Evolutionary conservation across 2,888 invertebrate genomes (phyloP), one percentile per base, ranked within the genome.

Genomic region (Hirtodrosophila cameraria): DNA sequence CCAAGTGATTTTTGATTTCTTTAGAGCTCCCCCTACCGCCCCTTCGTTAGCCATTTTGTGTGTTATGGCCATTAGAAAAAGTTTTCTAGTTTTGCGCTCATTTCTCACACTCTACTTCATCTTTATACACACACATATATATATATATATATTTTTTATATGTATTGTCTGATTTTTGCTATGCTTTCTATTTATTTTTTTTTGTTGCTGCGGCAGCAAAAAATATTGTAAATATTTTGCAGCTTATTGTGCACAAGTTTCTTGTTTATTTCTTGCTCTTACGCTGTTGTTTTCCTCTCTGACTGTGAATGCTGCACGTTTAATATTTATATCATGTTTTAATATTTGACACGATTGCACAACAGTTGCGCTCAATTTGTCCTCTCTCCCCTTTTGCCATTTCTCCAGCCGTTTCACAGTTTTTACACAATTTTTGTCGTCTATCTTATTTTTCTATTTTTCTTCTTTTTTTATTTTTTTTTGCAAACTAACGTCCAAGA

Each of bases 321-420:
- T 86, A 76, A 81, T 85, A 86, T 86, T 81, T 85, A 85, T 87
- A 81, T 85, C 81, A 83, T 87, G 85, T 87, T 87, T 87, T 83
- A 83, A 87, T 85, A 86, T 85, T 76, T 81, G 86, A 83, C 86
- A 86, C 84, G 75, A 75, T 84, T 81, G 77, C 69, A 71, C 62
- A 82, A 65, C 76, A 76, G 65, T 85, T 81, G 77, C 46, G 57
- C 54, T 33, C 50, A 41, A 27, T 63, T 45, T 45, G 60, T 20
- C 46, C n/a, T n/a, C n/a, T 53, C 42, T 28, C 27, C 18, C n/a
- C 11, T 16, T n/a, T 9, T n/a, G n/a, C n/a, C n/a, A n/a, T n/a
- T 31, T 20, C 7, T 3, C 7, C 15, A n/a, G 6, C 15, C 2
- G 18, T 13, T 33, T 4, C 57, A 50, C 38, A 27, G 48, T 64